These are phyloP conservation scores for Trissolcus basalis DNA, from an alignment of 1,140 invertebrate genomes.

Conservation along the genomic window DNA sequence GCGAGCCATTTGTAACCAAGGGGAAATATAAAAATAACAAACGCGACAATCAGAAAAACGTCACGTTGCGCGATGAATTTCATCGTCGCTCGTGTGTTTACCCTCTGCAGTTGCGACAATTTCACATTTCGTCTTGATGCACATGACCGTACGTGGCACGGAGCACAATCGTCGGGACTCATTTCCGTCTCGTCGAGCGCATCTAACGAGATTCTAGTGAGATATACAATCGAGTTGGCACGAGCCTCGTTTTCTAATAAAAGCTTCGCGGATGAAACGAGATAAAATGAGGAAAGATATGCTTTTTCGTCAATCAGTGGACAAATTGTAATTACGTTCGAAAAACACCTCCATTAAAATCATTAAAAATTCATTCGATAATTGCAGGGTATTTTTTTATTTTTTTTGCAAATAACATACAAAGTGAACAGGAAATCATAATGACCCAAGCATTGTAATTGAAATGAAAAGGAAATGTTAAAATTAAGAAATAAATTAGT, in stretches of 20 bases:
- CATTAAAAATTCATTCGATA: too few relatives aligned
- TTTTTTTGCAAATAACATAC: too few relatives aligned
- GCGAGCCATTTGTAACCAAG: too few relatives aligned
- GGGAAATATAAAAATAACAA: constrained; percentile 16
- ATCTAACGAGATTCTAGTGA: constrained; percentile 60
- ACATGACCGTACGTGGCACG: constrained; percentile 56
- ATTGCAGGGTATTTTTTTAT: too few relatives aligned
- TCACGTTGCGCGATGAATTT: constrained; percentile 40
- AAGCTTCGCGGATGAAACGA: constrained; percentile 50
- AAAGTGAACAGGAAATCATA: too few relatives aligned
- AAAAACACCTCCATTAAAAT: constrained; percentile 16
- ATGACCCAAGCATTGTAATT: too few relatives aligned
- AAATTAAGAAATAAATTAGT: too few relatives aligned
- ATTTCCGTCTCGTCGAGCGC: constrained; percentile 60
- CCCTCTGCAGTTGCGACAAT: constrained; percentile 35
- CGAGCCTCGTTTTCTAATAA: constrained; percentile 59
- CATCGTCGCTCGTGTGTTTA: constrained; percentile 24
- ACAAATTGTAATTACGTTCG: constrained; percentile 32
- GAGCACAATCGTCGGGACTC: constrained; percentile 59
- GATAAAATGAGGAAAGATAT: constrained; percentile 46
- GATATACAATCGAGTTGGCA: constrained; percentile 59
- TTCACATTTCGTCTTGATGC: constrained; percentile 44
- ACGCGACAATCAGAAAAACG: constrained; percentile 31
- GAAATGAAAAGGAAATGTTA: too few relatives aligned
- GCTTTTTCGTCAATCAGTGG: constrained; percentile 51